Percentiles rank a stretch among this genome's conserved stretches.
These are phyloP conservation scores for Drosophila ohnishii DNA, from an alignment of 1,140 invertebrate genomes.

Conservation along the genomic window DNA sequence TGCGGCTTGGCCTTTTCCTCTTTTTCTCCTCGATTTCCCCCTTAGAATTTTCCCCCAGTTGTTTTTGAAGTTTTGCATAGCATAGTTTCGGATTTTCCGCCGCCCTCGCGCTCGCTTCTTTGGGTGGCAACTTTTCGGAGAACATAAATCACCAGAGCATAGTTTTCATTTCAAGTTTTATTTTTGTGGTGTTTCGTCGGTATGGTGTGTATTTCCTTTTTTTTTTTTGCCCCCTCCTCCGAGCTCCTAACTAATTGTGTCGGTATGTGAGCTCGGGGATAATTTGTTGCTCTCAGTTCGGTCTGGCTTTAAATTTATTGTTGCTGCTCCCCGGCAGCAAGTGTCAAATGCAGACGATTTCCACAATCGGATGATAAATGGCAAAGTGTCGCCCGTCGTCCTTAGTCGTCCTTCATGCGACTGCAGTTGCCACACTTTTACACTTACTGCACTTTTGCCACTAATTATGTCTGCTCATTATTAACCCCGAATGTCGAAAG, in stretches of 20 bases:
- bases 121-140: constrained; percentile 45
- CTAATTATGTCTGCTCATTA: constrained; percentile 74
- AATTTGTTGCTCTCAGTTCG: constrained; percentile 66
- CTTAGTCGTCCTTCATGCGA: constrained; percentile 1
- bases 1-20: constrained; percentile 54
- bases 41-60: constrained; percentile 26
- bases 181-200: constrained; percentile 38
- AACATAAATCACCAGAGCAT: constrained; percentile 70
- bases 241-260: constrained; percentile 57
- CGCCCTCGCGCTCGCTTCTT: constrained; percentile 17
- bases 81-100: constrained; percentile 48
- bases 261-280: constrained; percentile 36
- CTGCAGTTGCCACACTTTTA: constrained; percentile 24
- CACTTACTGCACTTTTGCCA: constrained; percentile 36
- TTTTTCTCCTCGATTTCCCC: not conserved
- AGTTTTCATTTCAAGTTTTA: constrained; percentile 51
- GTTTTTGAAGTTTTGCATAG: constrained; percentile 76
- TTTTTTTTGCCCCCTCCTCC: constrained; percentile 6
- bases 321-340: constrained; percentile 37
- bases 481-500: constrained; percentile 62
- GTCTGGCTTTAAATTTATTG: constrained; percentile 71
- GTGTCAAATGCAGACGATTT: constrained; percentile 71
- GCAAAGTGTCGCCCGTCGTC: constrained; percentile 19
- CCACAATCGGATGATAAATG: constrained; percentile 54
- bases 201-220: constrained; percentile 5